Base-by-base conservation (phyloP, 2,113 vertebrate genomes). In the Crotalus helleri region DNA sequence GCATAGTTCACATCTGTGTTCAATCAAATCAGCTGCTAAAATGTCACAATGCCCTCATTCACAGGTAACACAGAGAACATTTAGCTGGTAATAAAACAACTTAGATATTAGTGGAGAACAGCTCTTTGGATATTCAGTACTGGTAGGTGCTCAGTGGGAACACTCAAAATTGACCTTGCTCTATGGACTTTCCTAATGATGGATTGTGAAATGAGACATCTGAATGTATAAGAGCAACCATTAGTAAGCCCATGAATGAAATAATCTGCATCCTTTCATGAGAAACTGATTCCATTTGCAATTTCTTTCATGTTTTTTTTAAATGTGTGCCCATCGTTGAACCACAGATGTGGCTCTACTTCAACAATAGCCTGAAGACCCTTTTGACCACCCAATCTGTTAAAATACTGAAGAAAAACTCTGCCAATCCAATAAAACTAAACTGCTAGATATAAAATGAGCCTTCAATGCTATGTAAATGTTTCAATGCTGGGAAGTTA, bases 21-120 rank as follows among this genome's bases (percentile, higher is more conserved):
- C 93, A 96, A 97, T 98, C 97, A 97, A 95, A 94, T 94, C 96
- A 94, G 95, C 95, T 96, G 96, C 97, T 96, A 96, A 93, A 96
- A 97, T 97, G 97, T 97, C 98, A 98, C 97, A 98, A 97, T 96
- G 96, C 96, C 95, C 95, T 98, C 97, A 97, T 97, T 98, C 97
- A 97, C 98, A 98, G 97, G 97, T 97, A 97, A 96, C 97, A 93
- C 95, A 97, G 96, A 96, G 96, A 97, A 95, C 88, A 96, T 96
- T 98, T 97, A 97, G 95, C 96, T 96, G 96, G 95, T 96, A 97
- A 97, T 98, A 97, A 98, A 98, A 97, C 96, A 97, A 96, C 96
- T 95, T 58, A 39, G 96, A 95, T 97, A 97, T 96, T 95, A 91
- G 95, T 95, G 94, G 7, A 92, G 89, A 94, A 87, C 91, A 92